Evolutionary conservation across 2,113 vertebrate species (phyloP), one percentile per base, ranked within the genome.

Genomic region (Daboia siamensis): DNA sequence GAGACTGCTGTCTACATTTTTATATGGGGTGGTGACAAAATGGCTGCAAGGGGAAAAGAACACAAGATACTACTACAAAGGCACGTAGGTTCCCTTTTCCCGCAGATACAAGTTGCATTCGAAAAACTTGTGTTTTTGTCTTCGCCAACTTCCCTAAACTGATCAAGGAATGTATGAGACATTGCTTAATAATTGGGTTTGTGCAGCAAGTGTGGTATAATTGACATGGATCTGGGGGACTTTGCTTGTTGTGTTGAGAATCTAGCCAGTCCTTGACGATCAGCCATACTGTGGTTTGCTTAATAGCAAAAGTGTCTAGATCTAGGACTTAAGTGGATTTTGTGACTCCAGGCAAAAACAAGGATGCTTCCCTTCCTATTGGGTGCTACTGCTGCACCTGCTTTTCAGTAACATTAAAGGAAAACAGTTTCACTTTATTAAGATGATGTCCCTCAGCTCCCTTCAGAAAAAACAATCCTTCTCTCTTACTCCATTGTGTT

Each of bases 41-140:
- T 20, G 6, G 15, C 21, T 59, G 88, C 1, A 57, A 56, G 5
- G 17, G 23, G 17, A 23, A 61, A n/a, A 86, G 4, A 86, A 48
- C 8, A 26, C 23, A 59, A 59, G 48, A 51, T 9, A 51, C 48
- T 59, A 61, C 6, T 26, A 13, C 29, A 33, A 33, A 33, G 8
- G 17, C 33, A 9, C 3, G 1, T 3, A 21, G 0, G 1, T 20
- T 46, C 24, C 5, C 24, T 44, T 74, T 85, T 0, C 33, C 54
- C 39, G 0, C 48, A 44, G 69, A 39, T n/a, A 54, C 17, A 20
- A 46, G 1, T 52, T 44, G 24, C 13, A 5, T 29, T 46, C 57
- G 69, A 17, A 33, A 6, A 84, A 80, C 55, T 10, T 55, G 48
- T 39, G 48, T 51, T 51, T 39, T 69, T 46, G 59, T 23, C 59